A percentile compares a stretch with the other conserved stretches of the same genome.
Evolutionary conservation across 2,888 invertebrate species (phyloP).

Genomic region (Conomelus anceps): DNA sequence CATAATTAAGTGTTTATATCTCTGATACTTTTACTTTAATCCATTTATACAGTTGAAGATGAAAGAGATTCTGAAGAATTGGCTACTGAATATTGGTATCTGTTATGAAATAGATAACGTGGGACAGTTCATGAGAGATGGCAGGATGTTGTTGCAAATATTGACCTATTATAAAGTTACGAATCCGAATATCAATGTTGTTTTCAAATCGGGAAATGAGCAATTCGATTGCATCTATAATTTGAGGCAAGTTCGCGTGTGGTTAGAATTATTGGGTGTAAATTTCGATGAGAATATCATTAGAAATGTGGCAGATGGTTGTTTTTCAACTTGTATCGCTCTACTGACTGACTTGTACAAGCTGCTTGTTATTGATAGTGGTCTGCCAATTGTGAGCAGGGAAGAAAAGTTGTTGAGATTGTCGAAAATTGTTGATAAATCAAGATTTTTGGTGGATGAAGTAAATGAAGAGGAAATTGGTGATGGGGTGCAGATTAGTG

Average conservation of each 20-base stretch:
- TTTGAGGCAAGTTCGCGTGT: slow-evolving; percentile 23
- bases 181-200: neutral
- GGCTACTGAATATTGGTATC: neutral
- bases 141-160: slow-evolving; percentile 14
- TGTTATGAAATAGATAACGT: neutral
- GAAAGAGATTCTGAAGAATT: neutral
- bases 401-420: slow-evolving; percentile 17
- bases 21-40: neutral
- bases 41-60: neutral
- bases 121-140: slow-evolving; percentile 19
- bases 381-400: slow-evolving; percentile 19
- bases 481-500: neutral
- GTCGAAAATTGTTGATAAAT: neutral
- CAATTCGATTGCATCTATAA: slow-evolving; percentile 19
- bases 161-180: slow-evolving; percentile 9
- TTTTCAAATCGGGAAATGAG: neutral
- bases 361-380: slow-evolving; percentile 26
- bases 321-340: slow-evolving; percentile 21
- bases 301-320: slow-evolving; percentile 19
- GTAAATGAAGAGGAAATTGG: neutral
- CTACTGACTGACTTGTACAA: slow-evolving; percentile 28
- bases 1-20: no score
- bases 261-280: slow-evolving; percentile 28
- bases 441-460: slow-evolving; percentile 1
- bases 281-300: slow-evolving; percentile 19